Evolutionary conservation across 1,140 invertebrate genomes (phyloP), one percentile per base, ranked within the genome.

Genomic region (Procambarus virginalis): DNA sequence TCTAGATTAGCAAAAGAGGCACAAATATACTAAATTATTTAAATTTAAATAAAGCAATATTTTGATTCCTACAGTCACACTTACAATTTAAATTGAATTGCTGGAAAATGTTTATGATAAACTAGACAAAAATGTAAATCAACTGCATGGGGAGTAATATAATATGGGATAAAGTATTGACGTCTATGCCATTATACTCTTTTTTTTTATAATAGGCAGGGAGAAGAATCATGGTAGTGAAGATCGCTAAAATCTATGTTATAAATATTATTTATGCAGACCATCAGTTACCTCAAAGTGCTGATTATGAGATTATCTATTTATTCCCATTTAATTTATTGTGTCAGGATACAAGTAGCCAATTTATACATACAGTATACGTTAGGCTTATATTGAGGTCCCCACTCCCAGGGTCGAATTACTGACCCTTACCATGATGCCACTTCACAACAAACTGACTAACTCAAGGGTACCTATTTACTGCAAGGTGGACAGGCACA

Each of bases 1-100:
- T 68, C 34, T 68, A 82, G 68, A 68, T 82, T n/a, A 82, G 80
- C 80, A 82, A 64, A 82, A 82, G 17, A 82, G 68, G 58, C 80
- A 82, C 68, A 68, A 51, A 60, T 82, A 68, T 20, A 82, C 34
- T 68, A 82, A 82, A 48, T 82, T 48, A 22, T 34, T 73, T 73
- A 34, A 73, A 73, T n/a, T 73, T 73, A 73, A 73, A 73, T 73
- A 34, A 73, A 9, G 68, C 22, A 73, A 73, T 0, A 73, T n/a
- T 9, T 34, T 73, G 34, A 73, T 34, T 73, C 6, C 68, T 73
- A 34, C 68, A 73, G 0, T 34, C 68, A 34, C 22, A 73, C 6
- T 20, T 34, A 34, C 68, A 73, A 4, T 73, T 73, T 34, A 5
- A 73, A 64, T 73, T 73, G 34, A 73, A 34, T 73, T 5, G 20